Base-by-base conservation (phyloP, 64 coral and sea anemone species). In the Stichodactyla mertensii region DNA sequence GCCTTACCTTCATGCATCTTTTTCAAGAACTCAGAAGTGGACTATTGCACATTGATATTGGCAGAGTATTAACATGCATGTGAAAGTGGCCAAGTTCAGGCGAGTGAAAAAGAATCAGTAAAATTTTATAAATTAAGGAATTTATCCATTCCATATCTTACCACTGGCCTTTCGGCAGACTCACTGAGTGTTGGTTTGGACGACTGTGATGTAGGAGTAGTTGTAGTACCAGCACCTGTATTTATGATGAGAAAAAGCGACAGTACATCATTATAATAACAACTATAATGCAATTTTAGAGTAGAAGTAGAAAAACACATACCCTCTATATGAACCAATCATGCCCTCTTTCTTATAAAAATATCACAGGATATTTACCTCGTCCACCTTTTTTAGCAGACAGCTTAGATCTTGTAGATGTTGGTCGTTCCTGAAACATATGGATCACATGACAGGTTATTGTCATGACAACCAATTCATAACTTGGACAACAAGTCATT, bases 331-430 rank as follows among this genome's bases (percentile, higher is more conserved):
- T 16, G 2, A 61, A 0, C 11, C 59, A 61, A 61, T 61, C 59
- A 15, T 61, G 13, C 11, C 59, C 13, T 61, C 5, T 16, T 61
- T 15, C 15, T 59, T 59, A 59, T 12, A 2, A 59, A 66, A 6
- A n/a, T 8, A 9, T 66, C 19, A 20, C 4, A 3, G 18, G 10
- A 51, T 28, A 85, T 64, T 87, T 64, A 95, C 93, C 80, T 92
- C 93, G 86, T 82, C 86, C 89, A 45, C 89, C 81, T 22, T 89
- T 95, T 53, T 95, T 95, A 36, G 93, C 93, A 16, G 93, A 95
- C 31, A 86, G 84, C 55, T 92, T 95, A 12, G 64, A 82, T 59
- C 89, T 61, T 20, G 93, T 95, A 11, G 93, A 95, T 51, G 36
- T 64, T 64, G 93, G 93, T 16, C 93, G 89, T 27, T 95, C 93